These are phyloP conservation scores for Drosophila parvula DNA, from an alignment of 1,140 invertebrate species.

Conservation along the genomic window DNA sequence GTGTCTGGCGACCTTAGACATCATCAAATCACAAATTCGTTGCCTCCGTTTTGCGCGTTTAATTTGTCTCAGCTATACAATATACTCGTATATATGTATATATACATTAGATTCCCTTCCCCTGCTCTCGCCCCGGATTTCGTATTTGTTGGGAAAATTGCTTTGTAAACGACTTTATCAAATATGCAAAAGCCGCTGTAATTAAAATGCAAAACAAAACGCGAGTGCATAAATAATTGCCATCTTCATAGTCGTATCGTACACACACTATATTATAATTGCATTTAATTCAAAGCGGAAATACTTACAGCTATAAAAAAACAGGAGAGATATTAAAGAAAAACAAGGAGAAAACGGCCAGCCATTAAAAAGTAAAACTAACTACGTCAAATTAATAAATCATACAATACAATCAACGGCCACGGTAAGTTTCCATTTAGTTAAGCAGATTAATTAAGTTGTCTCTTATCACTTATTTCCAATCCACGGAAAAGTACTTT, in stretches of 20 bases:
- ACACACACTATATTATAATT: conserved; percentile 52
- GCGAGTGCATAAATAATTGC: conserved; percentile 67
- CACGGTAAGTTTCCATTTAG: conserved; percentile 54
- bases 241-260: conserved; percentile 41
- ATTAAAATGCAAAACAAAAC: conserved; percentile 58
- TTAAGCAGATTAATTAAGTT: conserved; percentile 52
- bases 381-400: conserved; percentile 27
- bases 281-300: conserved; percentile 76
- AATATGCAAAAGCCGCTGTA: conserved; percentile 53
- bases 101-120: conserved; percentile 30
- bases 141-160: conserved; percentile 28
- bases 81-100: background rate
- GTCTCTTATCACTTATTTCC: conserved; percentile 24
- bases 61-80: conserved; percentile 21
- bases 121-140: conserved; percentile 8
- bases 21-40: conserved; percentile 35
- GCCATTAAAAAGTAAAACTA: conserved; percentile 40
- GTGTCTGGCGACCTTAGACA: conserved; percentile 46
- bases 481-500: conserved; percentile 15
- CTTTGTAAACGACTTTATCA: conserved; percentile 46
- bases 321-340: conserved; percentile 29
- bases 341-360: conserved; percentile 46
- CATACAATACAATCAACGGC: conserved; percentile 28
- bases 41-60: conserved; percentile 42
- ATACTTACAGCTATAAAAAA: conserved; percentile 50